Evolutionary conservation across 2,888 invertebrate genomes (phyloP).

Genomic region (Drosophila kambysellisi): DNA sequence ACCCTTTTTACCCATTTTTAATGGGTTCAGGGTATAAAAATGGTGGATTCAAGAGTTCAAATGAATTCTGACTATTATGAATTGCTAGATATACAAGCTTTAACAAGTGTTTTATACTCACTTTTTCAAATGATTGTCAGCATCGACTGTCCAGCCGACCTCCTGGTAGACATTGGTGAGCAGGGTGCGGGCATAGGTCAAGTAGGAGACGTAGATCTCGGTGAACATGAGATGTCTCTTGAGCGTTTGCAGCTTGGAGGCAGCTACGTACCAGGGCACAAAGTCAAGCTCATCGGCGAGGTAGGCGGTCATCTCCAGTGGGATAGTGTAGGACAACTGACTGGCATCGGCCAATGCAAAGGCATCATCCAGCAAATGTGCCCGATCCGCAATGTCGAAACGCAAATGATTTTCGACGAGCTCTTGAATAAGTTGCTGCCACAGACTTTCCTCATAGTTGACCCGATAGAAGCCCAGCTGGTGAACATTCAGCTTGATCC

Average conservation of each 20-base stretch:
- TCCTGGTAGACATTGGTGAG: slow-evolving; percentile 87
- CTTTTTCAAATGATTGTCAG: slow-evolving; percentile 84
- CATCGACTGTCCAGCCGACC: slow-evolving; percentile 88
- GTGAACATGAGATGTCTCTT: slow-evolving; percentile 86
- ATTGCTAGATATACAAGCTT: neutral
- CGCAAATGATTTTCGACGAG: slow-evolving; percentile 69
- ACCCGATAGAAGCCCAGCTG: slow-evolving; percentile 95
- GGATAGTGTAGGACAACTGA: slow-evolving; percentile 88
- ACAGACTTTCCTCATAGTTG: slow-evolving; percentile 90
- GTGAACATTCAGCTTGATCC: slow-evolving; percentile 94
- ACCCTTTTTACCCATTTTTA: too few relatives aligned
- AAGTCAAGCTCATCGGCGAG: slow-evolving; percentile 88
- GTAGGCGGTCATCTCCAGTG: slow-evolving; percentile 90
- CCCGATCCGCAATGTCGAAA: slow-evolving; percentile 89
- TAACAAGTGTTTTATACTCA: slow-evolving; percentile 31
- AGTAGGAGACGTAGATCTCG: slow-evolving; percentile 85
- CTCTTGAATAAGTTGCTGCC: slow-evolving; percentile 86
- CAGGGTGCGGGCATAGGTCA: slow-evolving; percentile 88
- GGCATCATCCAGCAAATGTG: slow-evolving; percentile 92
- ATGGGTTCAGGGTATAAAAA: too few relatives aligned
- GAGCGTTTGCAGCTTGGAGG: slow-evolving; percentile 86
- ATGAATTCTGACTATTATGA: neutral
- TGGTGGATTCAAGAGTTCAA: neutral
- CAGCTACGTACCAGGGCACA: slow-evolving; percentile 91
- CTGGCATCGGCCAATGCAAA: slow-evolving; percentile 92